Evolutionary conservation across 2,797 vertebrate genomes (phyloP).

Genomic region (Notamacropus eugenii): DNA sequence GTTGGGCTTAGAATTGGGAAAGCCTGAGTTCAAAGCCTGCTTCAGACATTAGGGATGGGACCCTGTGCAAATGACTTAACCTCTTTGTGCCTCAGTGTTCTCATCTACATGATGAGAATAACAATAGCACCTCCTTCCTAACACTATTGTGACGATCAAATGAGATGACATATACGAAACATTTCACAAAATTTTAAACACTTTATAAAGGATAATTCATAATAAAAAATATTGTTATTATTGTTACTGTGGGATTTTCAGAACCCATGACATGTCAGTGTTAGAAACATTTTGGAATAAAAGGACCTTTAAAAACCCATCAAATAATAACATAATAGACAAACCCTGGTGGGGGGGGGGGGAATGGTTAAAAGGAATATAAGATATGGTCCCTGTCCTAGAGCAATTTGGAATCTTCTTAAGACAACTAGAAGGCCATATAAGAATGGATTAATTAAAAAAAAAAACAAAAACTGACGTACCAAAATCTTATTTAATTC

Average conservation of each 20-base stretch:
- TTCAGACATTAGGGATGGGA: background rate
- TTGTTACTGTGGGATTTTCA: background rate
- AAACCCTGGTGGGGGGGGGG: background rate
- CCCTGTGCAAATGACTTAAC: background rate
- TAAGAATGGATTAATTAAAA: background rate
- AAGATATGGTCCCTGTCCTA: background rate
- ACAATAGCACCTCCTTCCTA: background rate
- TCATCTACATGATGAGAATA: background rate
- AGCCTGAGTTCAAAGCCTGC: background rate
- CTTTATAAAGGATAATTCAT: background rate
- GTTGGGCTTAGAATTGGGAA: background rate
- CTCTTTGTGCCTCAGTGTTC: background rate
- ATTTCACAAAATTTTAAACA: background rate
- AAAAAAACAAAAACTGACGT: background rate
- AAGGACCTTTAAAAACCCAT: background rate
- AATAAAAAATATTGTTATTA: background rate
- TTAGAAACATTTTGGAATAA: background rate
- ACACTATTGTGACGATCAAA: background rate
- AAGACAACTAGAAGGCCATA: background rate
- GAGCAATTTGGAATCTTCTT: background rate
- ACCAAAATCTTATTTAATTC: background rate
- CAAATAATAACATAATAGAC: background rate
- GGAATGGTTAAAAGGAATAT: background rate
- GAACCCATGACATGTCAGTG: background rate
- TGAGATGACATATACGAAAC: background rate